Conservation (phyloP, 2,113 vertebrate genomes). For the Apus apus region DNA sequence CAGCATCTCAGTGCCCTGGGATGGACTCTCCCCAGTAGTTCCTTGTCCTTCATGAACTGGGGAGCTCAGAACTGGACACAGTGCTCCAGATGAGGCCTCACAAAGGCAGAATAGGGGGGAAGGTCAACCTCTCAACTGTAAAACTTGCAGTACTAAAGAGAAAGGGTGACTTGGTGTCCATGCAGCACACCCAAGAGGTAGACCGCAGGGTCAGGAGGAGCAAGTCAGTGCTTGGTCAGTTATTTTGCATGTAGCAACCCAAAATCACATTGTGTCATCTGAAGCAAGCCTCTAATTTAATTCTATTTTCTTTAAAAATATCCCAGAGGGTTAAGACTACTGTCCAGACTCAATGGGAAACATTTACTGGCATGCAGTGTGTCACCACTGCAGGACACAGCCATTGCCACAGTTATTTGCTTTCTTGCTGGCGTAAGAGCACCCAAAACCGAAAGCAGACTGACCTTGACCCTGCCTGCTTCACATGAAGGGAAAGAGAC, state of each 20-base stretch:
- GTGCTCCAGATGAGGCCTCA: too few species aligned
- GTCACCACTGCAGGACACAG: background rate
- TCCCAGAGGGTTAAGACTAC: background rate
- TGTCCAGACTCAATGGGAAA: background rate
- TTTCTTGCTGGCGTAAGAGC: background rate
- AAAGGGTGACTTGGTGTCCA: background rate
- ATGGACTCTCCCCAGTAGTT: too few species aligned
- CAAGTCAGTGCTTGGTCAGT: fast-evolving
- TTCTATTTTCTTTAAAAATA: background rate
- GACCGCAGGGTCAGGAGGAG: background rate
- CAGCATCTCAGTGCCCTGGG: too few species aligned
- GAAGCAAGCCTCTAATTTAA: background rate
- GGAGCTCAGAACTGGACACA: too few species aligned
- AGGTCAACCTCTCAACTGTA: background rate
- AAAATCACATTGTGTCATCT: background rate
- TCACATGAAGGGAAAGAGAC: background rate
- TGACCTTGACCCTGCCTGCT: fast-evolving
- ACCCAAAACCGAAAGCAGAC: background rate
- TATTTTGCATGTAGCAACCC: background rate
- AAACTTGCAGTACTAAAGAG: background rate
- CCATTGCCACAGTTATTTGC: background rate
- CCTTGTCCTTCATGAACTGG: too few species aligned
- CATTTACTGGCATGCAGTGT: background rate
- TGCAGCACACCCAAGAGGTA: fast-evolving
- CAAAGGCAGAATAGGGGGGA: too few species aligned